Base-by-base conservation (phyloP, 2,113 vertebrate genomes). In the Macquaria australasica region DNA sequence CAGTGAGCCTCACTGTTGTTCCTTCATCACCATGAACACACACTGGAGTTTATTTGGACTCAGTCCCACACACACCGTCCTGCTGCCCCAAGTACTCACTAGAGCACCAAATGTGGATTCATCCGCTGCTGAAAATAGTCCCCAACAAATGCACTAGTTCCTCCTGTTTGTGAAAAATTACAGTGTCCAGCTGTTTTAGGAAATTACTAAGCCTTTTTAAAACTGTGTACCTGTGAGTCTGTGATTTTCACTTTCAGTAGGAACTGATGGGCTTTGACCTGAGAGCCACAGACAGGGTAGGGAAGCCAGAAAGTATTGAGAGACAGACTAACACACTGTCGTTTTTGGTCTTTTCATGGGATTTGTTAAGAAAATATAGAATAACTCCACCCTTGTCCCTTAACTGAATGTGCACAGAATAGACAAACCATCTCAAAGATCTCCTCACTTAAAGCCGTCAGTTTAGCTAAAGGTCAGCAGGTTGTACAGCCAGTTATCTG, bases 391-490 rank as follows among this genome's bases (percentile, higher is more conserved):
- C 23, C 14, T 50, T 3, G 8, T 25, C 41, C 14, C 15, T 11
- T 45, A n/a, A 7, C 25, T 63, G 31, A 34, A 55, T 39, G 50
- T 58, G 51, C 56, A 66, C 20, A 31, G 20, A 72, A 51, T 21
- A 53, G 23, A 39, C 51, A 41, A 62, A 60, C 16, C 14, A 5
- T 37, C 20, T 67, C 15, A 59, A n/a, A 63, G 63, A 69, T 3
- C 53, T n/a, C 39, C 63, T 60, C 0, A 9, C 68, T 82, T 71
- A 8, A 77, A 67, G 11, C 6, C 31, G 48, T 51, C 56, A 43
- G 59, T 20, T 48, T 0, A 62, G 63, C n/a, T 79, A 21, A 79
- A 74, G 73, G 56, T 84, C 82, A 81, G 39, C 60, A 6, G 39
- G 48, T 28, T 41, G 51, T 28, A 11, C 53, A 37, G 58, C 43